Conservation (phyloP, 2,113 vertebrate genomes). For the Callorhinus ursinus region DNA sequence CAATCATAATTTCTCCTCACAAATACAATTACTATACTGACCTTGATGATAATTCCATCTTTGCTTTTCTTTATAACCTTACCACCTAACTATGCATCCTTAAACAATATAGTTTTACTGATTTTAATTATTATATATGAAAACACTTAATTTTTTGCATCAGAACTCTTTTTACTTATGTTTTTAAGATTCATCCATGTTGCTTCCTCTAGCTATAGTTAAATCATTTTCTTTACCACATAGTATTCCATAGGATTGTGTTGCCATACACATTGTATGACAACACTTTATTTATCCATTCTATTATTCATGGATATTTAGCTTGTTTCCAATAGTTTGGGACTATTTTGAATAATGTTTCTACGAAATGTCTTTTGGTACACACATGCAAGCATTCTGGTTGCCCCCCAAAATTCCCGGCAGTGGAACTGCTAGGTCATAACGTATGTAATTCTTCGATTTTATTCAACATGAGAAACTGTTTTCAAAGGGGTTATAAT, state of each 20-base stretch:
- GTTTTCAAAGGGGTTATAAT: neutral
- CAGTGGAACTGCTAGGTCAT: neutral
- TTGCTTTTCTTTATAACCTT: neutral
- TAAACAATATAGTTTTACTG: neutral
- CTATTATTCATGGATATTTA: neutral
- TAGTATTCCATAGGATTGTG: neutral
- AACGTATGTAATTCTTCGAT: neutral
- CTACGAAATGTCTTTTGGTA: neutral
- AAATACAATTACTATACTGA: neutral
- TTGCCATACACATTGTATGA: neutral
- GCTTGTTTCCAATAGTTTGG: neutral
- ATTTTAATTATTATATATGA: neutral
- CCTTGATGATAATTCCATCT: neutral
- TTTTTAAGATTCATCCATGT: neutral
- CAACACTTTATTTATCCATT: neutral
- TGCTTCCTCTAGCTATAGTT: neutral
- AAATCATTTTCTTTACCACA: neutral
- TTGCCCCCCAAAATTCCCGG: neutral
- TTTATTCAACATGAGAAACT: neutral
- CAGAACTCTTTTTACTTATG: neutral
- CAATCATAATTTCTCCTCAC: neutral
- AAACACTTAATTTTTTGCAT: neutral
- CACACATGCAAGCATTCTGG: neutral
- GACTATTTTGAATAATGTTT: neutral
- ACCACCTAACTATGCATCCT: neutral